Conservation (phyloP, 2,797 vertebrate genomes). For the Hemibagrus guttatus region DNA sequence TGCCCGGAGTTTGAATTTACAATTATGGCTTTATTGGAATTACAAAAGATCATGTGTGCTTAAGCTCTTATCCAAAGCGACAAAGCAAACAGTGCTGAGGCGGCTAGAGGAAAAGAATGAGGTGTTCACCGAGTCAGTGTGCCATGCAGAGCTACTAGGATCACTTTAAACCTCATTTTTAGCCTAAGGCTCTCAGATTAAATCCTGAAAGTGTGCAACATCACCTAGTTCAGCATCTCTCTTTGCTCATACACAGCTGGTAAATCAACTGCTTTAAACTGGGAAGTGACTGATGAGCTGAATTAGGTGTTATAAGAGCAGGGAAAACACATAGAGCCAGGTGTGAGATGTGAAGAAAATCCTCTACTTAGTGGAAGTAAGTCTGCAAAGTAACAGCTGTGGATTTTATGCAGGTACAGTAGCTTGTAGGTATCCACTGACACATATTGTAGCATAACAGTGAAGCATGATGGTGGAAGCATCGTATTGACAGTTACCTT, state of each 20-base stretch:
- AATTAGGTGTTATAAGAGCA: neutral
- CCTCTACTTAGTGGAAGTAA: neutral
- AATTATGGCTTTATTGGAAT: slow-evolving; percentile 62
- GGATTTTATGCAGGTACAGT: neutral
- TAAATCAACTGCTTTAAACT: slow-evolving; percentile 2
- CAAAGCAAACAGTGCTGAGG: slow-evolving; percentile 61
- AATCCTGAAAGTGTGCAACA: neutral
- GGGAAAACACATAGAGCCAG: neutral
- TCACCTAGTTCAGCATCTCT: neutral
- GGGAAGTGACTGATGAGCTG: neutral
- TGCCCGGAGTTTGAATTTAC: slow-evolving; percentile 64
- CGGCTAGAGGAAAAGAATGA: slow-evolving; percentile 20
- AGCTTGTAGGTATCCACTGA: neutral
- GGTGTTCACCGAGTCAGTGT: neutral
- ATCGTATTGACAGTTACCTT: neutral
- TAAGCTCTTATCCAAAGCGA: slow-evolving; percentile 59
- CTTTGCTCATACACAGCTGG: neutral
- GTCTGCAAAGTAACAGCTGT: neutral
- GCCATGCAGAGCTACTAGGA: neutral
- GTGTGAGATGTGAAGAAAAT: neutral
- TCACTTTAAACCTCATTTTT: slow-evolving; percentile 20
- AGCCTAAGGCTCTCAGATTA: slow-evolving; percentile 3
- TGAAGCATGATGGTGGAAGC: neutral
- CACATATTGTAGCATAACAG: neutral
- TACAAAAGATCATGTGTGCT: slow-evolving; percentile 63